phyloP scores from a whole-genome alignment of 2,888 invertebrate genomes.

The Amphimallon solstitiale region DNA sequence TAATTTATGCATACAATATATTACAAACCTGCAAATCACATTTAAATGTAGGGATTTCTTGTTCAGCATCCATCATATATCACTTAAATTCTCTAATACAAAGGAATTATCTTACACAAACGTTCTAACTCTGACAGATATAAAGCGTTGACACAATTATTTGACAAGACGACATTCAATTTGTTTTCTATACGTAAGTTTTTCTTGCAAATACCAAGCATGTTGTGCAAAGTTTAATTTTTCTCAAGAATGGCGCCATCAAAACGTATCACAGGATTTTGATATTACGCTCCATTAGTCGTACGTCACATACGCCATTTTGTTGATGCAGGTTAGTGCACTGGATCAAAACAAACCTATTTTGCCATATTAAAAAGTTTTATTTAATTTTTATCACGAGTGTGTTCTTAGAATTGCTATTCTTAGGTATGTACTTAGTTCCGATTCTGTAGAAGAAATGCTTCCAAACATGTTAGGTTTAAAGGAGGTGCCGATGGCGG shows the following conservation, averaged over 20 bases:
- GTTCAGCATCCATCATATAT: constrained; percentile 73
- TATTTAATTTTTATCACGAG: too few species aligned
- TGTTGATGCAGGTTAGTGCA: too few species aligned
- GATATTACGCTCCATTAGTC: too few species aligned
- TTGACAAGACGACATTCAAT: constrained; percentile 30
- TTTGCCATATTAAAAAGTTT: too few species aligned
- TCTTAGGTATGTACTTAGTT: too few species aligned
- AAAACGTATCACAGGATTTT: constrained; percentile 76
- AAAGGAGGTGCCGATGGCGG: too few species aligned
- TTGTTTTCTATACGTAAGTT: constrained; percentile 24
- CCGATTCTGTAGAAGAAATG: too few species aligned
- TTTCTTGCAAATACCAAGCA: constrained; percentile 37
- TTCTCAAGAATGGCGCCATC: constrained; percentile 71
- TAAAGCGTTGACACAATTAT: constrained; percentile 9
- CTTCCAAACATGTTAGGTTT: too few species aligned
- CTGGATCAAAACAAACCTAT: too few species aligned
- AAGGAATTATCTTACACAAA: constrained; percentile 16
- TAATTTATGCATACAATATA: constrained; percentile 12
- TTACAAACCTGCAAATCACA: constrained; percentile 91
- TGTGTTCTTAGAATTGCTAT: too few species aligned
- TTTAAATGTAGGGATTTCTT: constrained; percentile 94
- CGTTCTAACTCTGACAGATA: background rate
- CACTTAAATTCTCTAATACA: constrained; percentile 29
- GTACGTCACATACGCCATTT: too few species aligned
- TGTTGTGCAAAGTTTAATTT: constrained; percentile 55